These are phyloP conservation scores for Scortum barcoo DNA, from an alignment of 2,113 vertebrate genomes.

Conservation along the genomic window DNA sequence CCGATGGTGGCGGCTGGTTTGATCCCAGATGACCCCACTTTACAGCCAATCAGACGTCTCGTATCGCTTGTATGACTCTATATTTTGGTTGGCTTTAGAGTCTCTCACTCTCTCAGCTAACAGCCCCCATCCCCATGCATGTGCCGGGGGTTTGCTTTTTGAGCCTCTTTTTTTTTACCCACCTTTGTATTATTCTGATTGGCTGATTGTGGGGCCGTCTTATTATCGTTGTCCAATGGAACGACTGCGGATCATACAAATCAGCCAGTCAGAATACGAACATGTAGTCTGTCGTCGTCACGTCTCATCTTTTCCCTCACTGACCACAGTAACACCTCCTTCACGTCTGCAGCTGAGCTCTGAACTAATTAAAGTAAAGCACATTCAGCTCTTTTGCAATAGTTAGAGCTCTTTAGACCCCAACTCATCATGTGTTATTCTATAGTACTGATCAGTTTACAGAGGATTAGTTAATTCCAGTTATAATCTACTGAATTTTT, in stretches of 20 bases:
- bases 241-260: slow-evolving; percentile 60
- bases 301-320: slow-evolving; percentile 45
- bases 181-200: slow-evolving; percentile 82
- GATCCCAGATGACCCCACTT: slow-evolving; percentile 97
- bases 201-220: slow-evolving; percentile 85
- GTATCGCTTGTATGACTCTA: slow-evolving; percentile 92
- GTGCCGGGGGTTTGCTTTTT: slow-evolving; percentile 25
- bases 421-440: not conserved
- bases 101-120: slow-evolving; percentile 56
- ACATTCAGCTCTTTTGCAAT: not conserved
- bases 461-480: not conserved
- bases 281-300: slow-evolving; percentile 32
- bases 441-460: not conserved
- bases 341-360: not conserved
- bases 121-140: slow-evolving; percentile 60
- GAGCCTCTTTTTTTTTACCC: not conserved
- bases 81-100: slow-evolving; percentile 71
- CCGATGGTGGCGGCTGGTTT: slow-evolving; percentile 99
- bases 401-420: not conserved
- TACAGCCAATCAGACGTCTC: slow-evolving; percentile 97
- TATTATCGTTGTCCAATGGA: slow-evolving; percentile 22
- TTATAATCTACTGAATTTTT: not conserved
- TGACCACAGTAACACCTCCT: slow-evolving; percentile 37
- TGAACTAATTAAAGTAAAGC: slow-evolving; percentile 12
- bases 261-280: slow-evolving; percentile 84